Evolutionary conservation across 2,113 vertebrate species (phyloP).

Genomic region (Nesoenas mayeri): DNA sequence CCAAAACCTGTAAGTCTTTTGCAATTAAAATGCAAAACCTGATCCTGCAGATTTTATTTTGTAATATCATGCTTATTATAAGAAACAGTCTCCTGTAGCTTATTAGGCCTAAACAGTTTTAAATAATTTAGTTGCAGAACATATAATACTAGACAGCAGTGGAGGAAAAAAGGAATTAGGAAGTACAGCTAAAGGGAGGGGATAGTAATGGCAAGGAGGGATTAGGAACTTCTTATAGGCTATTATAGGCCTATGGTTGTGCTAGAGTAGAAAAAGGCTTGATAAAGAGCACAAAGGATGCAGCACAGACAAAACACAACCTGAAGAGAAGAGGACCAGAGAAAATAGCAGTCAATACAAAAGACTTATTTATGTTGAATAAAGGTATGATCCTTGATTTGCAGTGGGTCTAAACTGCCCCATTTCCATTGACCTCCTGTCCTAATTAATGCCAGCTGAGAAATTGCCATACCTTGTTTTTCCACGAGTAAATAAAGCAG

Average conservation of each 20-base stretch:
- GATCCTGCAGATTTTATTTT: neutral
- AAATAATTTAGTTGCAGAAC: neutral
- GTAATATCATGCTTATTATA: neutral
- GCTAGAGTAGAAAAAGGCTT: neutral
- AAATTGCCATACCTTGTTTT: neutral
- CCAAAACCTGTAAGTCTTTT: neutral
- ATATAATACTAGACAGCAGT: neutral
- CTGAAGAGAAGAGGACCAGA: neutral
- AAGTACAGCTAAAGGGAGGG: neutral
- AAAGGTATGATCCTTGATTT: neutral
- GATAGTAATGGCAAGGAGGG: neutral
- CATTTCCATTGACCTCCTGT: neutral
- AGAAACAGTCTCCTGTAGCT: neutral
- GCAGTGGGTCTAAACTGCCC: neutral
- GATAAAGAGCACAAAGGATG: neutral
- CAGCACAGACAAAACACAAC: neutral
- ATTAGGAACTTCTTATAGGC: neutral
- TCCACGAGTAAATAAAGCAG: neutral
- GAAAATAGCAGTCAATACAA: neutral
- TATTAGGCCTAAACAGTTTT: neutral
- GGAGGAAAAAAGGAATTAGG: neutral
- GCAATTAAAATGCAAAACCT: neutral
- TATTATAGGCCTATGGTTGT: neutral
- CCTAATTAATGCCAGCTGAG: neutral
- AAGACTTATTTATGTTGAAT: neutral